These are phyloP conservation scores for Mythimna pallens DNA, from an alignment of 2,888 invertebrate genomes.

Conservation along the genomic window DNA sequence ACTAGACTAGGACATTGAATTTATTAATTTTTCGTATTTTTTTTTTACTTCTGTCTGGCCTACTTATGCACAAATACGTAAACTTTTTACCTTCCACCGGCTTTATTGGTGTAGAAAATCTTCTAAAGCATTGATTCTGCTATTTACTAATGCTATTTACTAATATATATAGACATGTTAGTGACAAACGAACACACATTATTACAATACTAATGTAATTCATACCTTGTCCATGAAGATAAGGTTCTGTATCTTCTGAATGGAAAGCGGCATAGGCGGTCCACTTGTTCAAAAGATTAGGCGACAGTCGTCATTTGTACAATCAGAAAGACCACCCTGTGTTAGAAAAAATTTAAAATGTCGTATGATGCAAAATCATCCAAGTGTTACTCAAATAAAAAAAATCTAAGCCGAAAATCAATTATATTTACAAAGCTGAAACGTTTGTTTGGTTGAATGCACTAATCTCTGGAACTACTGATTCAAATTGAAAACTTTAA, in stretches of 20 bases:
- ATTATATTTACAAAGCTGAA: too few species aligned
- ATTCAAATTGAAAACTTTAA: too few species aligned
- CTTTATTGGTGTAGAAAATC: constrained; percentile 48
- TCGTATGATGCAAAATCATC: constrained; percentile 10
- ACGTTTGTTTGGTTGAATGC: too few species aligned
- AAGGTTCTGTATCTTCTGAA: not conserved
- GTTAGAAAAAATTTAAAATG: constrained; percentile 6
- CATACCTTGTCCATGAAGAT: fast-evolving
- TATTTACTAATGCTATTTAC: constrained; percentile 17
- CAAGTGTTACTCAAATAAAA: not conserved
- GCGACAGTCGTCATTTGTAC: constrained; percentile 51
- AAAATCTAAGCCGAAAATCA: not conserved
- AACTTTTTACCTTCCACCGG: constrained; percentile 20
- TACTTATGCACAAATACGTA: too few species aligned
- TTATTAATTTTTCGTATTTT: too few species aligned
- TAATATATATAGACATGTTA: constrained; percentile 48
- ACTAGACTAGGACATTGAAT: too few species aligned
- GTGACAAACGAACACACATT: constrained; percentile 41
- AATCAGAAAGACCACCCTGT: constrained; percentile 56
- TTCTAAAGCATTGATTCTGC: constrained; percentile 51
- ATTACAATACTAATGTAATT: not conserved
- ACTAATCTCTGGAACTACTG: too few species aligned
- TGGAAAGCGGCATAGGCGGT: constrained; percentile 15
- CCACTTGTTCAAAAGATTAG: constrained; percentile 30
- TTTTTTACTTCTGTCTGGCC: too few species aligned